Base-by-base conservation (phyloP, 1,140 invertebrate species). In the Nasonia giraulti region DNA sequence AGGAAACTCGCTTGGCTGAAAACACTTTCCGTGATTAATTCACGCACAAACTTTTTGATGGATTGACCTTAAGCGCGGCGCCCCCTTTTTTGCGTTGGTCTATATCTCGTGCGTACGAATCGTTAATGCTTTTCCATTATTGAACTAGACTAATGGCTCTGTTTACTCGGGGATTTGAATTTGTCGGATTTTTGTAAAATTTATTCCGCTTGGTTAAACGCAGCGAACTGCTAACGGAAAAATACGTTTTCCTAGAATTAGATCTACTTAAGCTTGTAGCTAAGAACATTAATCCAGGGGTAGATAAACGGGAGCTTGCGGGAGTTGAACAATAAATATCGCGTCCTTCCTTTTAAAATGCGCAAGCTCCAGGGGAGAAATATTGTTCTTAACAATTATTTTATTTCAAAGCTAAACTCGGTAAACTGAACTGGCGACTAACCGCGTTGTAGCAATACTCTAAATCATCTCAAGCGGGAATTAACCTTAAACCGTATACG, bases 331-430 rank as follows among this genome's bases (percentile, higher is more conserved):
- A 14, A 80, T 80, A 80, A 69, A 69, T 80, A 80, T 40, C 23
- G 12, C 33, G 78, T 80, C 47, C 78, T 80, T 69, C 69, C 31
- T 55, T 62, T 40, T 68, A 80, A 80, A 33, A 44, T n/a, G 37
- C 77, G n/a, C 27, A 27, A 14, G 40, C 27, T 69, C 40, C 27
- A 27, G 4, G 40, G 69, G 27, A 80, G 50, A 66, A 66, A 27
- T 66, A 79, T 37, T 37, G 33, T 37, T 37, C 40, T 37, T 80
- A 33, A 20, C 37, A 71, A 66, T 69, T 44, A 79, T 66, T 55
- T 31, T 12, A 17, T 77, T 50, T 75, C 74, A 37, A 44, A n/a
- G 27, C 7, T 37, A 17, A 2, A n/a, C 37, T n/a, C 20, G 3
- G 20, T 11, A n/a, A 62, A 62, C 33, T 37, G 5, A 37, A 37